Conservation (phyloP, 2,113 vertebrate genomes). For the Apistogramma diplotaenia region DNA sequence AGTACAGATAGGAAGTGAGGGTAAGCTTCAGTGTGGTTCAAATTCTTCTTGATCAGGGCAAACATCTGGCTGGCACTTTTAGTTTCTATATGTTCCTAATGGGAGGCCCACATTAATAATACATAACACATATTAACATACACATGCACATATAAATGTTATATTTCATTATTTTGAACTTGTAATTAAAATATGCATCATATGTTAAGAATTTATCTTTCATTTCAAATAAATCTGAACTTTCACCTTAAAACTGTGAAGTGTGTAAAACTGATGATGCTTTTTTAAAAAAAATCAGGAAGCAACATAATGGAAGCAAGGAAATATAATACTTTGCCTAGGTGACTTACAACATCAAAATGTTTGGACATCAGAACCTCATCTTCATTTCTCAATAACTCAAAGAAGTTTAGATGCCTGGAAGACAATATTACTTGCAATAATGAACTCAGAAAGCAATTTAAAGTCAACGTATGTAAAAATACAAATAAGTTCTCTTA, state of each 20-base stretch:
- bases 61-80: constrained; percentile 96
- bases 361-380: constrained; percentile 87
- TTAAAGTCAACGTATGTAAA: neutral
- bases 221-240: neutral
- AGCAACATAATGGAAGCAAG: no score
- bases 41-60: constrained; percentile 86
- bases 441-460: neutral
- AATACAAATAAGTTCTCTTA: neutral
- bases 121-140: neutral
- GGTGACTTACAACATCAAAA: constrained; percentile 84
- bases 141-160: no score
- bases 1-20: constrained; percentile 90
- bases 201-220: no score
- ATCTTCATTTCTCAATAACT: constrained; percentile 94
- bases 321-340: neutral
- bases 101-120: neutral
- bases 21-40: constrained; percentile 90
- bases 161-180: no score
- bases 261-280: no score
- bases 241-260: no score
- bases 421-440: neutral
- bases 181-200: no score
- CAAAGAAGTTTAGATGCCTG: constrained; percentile 96
- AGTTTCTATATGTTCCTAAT: constrained; percentile 89
- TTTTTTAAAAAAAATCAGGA: no score